These are phyloP conservation scores for Peucedramus taeniatus DNA, from an alignment of 2,113 vertebrate species.

Conservation along the genomic window DNA sequence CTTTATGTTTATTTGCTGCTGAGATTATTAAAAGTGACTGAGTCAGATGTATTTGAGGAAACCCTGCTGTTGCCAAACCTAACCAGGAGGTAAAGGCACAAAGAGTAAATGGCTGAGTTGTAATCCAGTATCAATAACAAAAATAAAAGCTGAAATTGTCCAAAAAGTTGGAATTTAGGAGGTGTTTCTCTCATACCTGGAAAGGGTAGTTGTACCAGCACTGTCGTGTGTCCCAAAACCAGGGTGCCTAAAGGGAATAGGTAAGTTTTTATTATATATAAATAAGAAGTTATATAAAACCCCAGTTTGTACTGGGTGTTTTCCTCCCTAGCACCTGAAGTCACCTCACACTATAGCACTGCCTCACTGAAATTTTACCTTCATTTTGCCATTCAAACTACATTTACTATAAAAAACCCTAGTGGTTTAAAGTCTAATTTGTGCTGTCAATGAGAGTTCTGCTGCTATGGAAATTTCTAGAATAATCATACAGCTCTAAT, in stretches of 20 bases:
- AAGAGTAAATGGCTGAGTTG: neutral
- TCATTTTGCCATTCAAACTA: neutral
- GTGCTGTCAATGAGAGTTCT: neutral
- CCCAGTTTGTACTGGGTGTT: neutral
- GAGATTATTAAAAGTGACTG: no score
- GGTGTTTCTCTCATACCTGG: slow-evolving; percentile 78
- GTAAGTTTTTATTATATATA: neutral
- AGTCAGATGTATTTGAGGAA: neutral
- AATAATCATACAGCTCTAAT: neutral
- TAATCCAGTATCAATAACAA: neutral
- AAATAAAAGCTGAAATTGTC: neutral
- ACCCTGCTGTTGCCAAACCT: neutral
- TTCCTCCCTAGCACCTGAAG: neutral
- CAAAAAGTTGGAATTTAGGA: neutral
- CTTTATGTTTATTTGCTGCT: no score
- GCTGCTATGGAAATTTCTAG: neutral
- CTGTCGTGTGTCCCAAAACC: slow-evolving; percentile 94
- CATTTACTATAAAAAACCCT: neutral
- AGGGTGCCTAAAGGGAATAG: slow-evolving; percentile 77
- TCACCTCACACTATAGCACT: neutral
- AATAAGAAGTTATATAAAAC: neutral
- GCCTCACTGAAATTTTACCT: neutral
- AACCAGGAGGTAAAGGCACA: neutral
- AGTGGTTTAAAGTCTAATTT: neutral
- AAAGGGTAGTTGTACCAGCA: slow-evolving; percentile 96